These are phyloP conservation scores for rat (Rattus norvegicus) DNA, from an alignment of 2,113 vertebrate species.

Conservation along the genomic window GRCr8 NC_086037.1:67247501-67248000, in stretches of 20 bases:
- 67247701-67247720: constrained; percentile 77
- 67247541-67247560: background rate
- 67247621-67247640: background rate
- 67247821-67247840: constrained; percentile 76
- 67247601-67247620: background rate
- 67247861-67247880: constrained; percentile 72
- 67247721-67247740: constrained; percentile 83
- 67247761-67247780: constrained; percentile 82
- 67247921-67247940: background rate
- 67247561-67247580: background rate
- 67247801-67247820: constrained; percentile 77
- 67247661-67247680: background rate
- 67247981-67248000: background rate
- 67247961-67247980: background rate
- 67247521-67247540: background rate
- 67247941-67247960: background rate
- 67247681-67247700: constrained; percentile 73
- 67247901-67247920: background rate
- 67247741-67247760: constrained; percentile 80
- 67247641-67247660: constrained; percentile 34
- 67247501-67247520: constrained; percentile 58
- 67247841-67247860: constrained; percentile 77
- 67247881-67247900: constrained; percentile 52
- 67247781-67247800: constrained; percentile 83
- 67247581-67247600: background rate